Evolutionary conservation across 2,888 invertebrate genomes (phyloP).

Genomic region (Erebia palarica): DNA sequence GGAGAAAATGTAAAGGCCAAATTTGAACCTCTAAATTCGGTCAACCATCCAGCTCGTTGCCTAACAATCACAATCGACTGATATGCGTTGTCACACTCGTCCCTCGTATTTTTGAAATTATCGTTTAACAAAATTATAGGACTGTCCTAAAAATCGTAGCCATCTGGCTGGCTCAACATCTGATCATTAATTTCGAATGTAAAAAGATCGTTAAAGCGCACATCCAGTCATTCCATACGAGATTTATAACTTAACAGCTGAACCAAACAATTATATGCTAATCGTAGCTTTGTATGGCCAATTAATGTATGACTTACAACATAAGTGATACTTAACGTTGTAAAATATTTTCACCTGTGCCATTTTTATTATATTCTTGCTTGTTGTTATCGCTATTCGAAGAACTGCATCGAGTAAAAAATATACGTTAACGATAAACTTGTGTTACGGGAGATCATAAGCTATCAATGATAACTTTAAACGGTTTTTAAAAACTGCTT

Average conservation of each 20-base stretch:
- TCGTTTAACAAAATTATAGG: neutral
- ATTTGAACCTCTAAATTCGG: too few relatives aligned
- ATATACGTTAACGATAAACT: conserved; percentile 7
- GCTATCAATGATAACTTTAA: neutral
- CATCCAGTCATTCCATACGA: conserved; percentile 53
- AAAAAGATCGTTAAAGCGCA: conserved; percentile 34
- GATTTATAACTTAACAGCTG: conserved; percentile 66
- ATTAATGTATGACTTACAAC: conserved; percentile 19
- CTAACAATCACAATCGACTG: too few relatives aligned
- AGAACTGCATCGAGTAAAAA: conserved; percentile 10
- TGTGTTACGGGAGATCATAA: conserved; percentile 8
- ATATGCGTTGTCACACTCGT: too few relatives aligned
- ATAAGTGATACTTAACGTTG: neutral
- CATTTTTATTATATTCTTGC: conserved; percentile 3
- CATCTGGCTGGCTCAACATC: conserved; percentile 14
- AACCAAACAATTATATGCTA: conserved; percentile 74
- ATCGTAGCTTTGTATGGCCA: conserved; percentile 44
- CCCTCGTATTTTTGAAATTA: too few relatives aligned
- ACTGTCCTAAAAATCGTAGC: neutral
- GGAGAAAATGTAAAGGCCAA: too few relatives aligned
- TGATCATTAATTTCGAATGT: conserved; percentile 39
- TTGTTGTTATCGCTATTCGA: conserved; percentile 7
- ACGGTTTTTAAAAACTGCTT: neutral
- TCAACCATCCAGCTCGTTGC: too few relatives aligned
- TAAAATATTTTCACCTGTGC: conserved; percentile 21